A percentile compares a stretch with the other conserved stretches of the same genome.
phyloP scores from a whole-genome alignment of 2,113 vertebrate species.

The Enhydra lutris region DNA sequence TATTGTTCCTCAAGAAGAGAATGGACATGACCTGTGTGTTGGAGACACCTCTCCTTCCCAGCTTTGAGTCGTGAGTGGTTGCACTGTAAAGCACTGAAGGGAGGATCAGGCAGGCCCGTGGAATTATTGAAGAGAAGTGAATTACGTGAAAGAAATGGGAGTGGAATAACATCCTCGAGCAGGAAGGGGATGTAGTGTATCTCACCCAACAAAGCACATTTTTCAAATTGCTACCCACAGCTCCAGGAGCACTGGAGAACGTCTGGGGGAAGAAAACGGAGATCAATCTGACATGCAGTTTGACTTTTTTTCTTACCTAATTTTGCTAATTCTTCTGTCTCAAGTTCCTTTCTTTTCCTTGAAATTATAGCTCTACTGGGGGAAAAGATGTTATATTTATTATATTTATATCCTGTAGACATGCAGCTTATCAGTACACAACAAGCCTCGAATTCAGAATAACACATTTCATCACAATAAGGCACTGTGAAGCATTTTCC shows the following conservation, averaged over 20 bases:
- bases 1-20: not conserved
- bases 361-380: not conserved
- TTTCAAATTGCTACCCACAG: not conserved
- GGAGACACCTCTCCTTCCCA: not conserved
- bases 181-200: not conserved
- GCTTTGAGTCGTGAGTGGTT: not conserved
- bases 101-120: not conserved
- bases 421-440: not conserved
- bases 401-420: not conserved
- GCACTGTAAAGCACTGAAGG: not conserved
- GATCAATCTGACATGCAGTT: not conserved
- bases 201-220: not conserved
- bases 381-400: not conserved
- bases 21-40: not conserved
- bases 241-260: not conserved
- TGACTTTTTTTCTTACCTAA: not conserved
- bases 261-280: not conserved
- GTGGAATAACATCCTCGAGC: not conserved
- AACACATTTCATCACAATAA: not conserved
- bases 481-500: not conserved
- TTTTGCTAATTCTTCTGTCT: not conserved
- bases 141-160: not conserved
- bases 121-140: not conserved
- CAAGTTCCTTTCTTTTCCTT: conserved; percentile 9
- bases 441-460: not conserved